Evolutionary conservation across 2,113 vertebrate genomes (phyloP).

Genomic region (Chionodraco myersi): DNA sequence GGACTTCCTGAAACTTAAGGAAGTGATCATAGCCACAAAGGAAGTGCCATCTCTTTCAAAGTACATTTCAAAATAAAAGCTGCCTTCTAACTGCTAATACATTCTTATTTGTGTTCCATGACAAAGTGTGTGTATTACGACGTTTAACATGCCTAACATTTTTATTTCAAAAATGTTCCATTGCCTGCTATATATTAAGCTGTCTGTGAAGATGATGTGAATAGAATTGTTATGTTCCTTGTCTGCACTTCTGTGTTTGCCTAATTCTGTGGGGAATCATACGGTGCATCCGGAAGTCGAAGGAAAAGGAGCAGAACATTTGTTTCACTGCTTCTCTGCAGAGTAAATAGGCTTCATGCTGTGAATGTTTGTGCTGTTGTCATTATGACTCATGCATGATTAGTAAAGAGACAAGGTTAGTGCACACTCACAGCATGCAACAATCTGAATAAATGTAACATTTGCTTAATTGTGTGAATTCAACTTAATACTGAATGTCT

Average conservation of each 20-base stretch:
- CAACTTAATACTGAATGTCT: neutral
- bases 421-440: neutral
- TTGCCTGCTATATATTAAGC: neutral
- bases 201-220: neutral
- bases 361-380: constrained; percentile 28
- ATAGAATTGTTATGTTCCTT: neutral
- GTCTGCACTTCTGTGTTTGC: neutral
- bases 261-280: neutral
- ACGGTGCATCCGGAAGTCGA: neutral
- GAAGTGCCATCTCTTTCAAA: no score
- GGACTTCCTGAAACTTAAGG: no score
- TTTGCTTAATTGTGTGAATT: constrained; percentile 8
- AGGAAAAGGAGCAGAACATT: no score
- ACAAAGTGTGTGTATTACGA: neutral
- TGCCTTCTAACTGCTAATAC: no score
- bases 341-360: neutral
- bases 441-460: constrained; percentile 12
- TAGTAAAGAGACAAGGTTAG: neutral
- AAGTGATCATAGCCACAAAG: no score
- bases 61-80: no score
- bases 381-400: constrained; percentile 29
- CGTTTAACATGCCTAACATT: neutral
- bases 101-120: neutral
- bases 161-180: neutral
- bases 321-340: neutral